Base-by-base conservation (phyloP, 2,888 invertebrate genomes). In the Oscheius sp. region DNA sequence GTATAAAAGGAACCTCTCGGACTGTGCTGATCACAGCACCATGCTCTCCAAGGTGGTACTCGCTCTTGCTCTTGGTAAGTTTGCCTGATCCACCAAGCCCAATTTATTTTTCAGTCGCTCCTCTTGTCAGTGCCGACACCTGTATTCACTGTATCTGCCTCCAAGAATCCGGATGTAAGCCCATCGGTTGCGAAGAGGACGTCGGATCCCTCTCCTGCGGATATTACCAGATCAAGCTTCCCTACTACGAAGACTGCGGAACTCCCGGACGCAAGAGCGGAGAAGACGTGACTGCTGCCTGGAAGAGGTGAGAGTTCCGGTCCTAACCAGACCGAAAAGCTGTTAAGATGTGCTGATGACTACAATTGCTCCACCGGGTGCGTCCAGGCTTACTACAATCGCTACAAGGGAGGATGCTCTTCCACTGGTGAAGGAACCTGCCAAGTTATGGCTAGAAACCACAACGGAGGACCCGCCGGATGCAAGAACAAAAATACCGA, bases 191-290 rank as follows among this genome's bases (percentile, higher is more conserved):
- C 73, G 73, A 80, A 48, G 80, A 81, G 83, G 86, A 86, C 68
- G 84, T 85, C 32, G 85, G 85, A 76, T 84, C 84, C 32, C 82
- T 86, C 29, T 84, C 84, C 51, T 86, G 86, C 68, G 86, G 86
- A 70, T 85, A 85, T 76, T 85, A 81, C 74, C 85, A 74, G 70
- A 79, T 81, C 74, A 76, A 78, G 70, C 70, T 76, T 33, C 77
- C 76, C 37, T 79, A 80, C 75, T 80, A 76, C 65, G 48, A 78
- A 47, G 78, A 78, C 37, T 75, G 75, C 47, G 75, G 75, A 62
- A 32, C 21, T 10, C 50, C 53, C 42, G 75, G 75, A 13, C 50
- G 62, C 29, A 2, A n/a, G 21, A 47, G 32, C 32, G 72, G 72
- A 55, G 72, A 75, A 48, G 66, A 66, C 50, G 10, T 72, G 13